A percentile compares a stretch with the other conserved stretches of the same genome.
phyloP scores from a whole-genome alignment of 2,888 invertebrate genomes.

The Ischnus inquisitorius region DNA sequence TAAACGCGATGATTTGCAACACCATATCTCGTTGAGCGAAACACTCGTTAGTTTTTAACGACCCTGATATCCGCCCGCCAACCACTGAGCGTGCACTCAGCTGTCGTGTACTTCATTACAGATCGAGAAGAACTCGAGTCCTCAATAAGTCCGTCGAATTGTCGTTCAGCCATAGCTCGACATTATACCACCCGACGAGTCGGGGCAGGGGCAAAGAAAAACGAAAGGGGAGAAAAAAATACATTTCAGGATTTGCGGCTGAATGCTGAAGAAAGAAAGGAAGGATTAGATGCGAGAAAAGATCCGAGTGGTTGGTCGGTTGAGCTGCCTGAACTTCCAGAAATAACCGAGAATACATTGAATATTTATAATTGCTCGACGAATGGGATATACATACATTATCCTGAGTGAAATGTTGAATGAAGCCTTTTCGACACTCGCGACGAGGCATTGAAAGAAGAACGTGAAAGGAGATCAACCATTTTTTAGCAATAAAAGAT shows the following conservation, averaged over 20 bases:
- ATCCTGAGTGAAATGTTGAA: slow-evolving; percentile 31
- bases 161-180: background rate
- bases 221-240: slow-evolving; percentile 10
- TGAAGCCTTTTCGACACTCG: background rate
- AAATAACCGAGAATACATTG: slow-evolving; percentile 73
- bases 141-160: slow-evolving; percentile 30
- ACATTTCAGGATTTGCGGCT: slow-evolving; percentile 37
- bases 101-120: slow-evolving; percentile 18
- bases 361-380: slow-evolving; percentile 76
- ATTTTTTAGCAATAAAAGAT: too few species aligned
- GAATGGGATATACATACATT: slow-evolving; percentile 77
- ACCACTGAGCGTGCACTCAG: background rate
- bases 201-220: slow-evolving; percentile 14
- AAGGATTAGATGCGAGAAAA: background rate
- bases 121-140: slow-evolving; percentile 29
- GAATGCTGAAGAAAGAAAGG: background rate
- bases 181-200: background rate
- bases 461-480: background rate
- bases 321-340: slow-evolving; percentile 68
- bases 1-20: slow-evolving; percentile 48
- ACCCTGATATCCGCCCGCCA: slow-evolving; percentile 13
- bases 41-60: slow-evolving; percentile 55
- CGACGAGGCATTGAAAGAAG: background rate
- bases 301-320: background rate
- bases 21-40: slow-evolving; percentile 8